Evolutionary conservation across 1,140 invertebrate species (phyloP), one percentile per base, ranked within the genome.

Genomic region (fruit fly (Drosophila melanogaster)): DNA sequence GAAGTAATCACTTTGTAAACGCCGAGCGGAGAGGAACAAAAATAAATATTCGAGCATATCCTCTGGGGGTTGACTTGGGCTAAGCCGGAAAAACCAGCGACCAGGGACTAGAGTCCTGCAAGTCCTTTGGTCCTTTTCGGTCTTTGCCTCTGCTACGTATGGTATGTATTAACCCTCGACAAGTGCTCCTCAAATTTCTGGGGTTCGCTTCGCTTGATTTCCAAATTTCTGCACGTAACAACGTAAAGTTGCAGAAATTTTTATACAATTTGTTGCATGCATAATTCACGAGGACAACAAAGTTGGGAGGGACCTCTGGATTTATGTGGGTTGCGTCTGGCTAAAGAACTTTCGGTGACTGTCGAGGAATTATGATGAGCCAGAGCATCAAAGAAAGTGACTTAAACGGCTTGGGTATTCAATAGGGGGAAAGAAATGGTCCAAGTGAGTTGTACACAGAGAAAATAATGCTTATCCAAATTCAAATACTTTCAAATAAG

Each of bases 181-280:
- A 79, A 70, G 73, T 71, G 77, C 73, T 67, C 62, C 84, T 87
- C 83, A 89, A 83, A 87, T 73, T 60, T 69, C 50, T 69, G 51
- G 65, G 67, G 67, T 55, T 66, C 72, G 59, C 44, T 64, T 22
- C 51, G 58, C 77, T 90, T 80, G 85, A 90, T 90, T 89, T 74
- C 69, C 73, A 72, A 90, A 89, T 89, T 89, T 89, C 69, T 83
- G 85, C 84, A 89, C 84, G 84, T 89, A 89, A 78, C 84, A 74
- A 79, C 80, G 80, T 83, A 89, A 89, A 87, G 83, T 89, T 90
- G 90, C 89, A 85, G 75, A 87, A 72, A 89, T 85, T 90, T 90
- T 90, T 89, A 90, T 90, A 91, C 87, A 90, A 91, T 90, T 91
- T 89, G 80, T 89, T 91, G 84, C 89, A 90, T 90, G 89, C 89